Percentiles rank a stretch among this genome's conserved stretches.
phyloP scores from a whole-genome alignment of 2,888 invertebrate species.

The Amphipyra berbera region DNA sequence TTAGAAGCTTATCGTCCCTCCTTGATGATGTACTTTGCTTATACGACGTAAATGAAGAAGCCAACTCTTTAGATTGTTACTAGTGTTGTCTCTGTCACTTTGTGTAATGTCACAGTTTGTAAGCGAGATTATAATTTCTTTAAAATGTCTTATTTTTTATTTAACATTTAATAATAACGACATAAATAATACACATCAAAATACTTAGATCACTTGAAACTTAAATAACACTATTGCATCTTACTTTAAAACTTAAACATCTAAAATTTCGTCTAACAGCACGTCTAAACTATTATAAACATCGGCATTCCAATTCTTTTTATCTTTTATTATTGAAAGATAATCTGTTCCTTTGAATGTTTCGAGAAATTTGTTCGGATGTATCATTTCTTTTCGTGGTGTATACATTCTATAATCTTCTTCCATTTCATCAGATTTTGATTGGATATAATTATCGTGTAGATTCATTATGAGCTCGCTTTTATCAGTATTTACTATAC shows the following conservation, averaged over 20 bases:
- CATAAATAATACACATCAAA: conserved; percentile 14
- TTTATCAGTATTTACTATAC: conserved; percentile 88
- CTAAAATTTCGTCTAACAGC: conserved; percentile 60
- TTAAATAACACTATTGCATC: conserved; percentile 5
- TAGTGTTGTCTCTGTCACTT: conserved; percentile 66
- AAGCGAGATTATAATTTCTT: conserved; percentile 50
- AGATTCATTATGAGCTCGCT: conserved; percentile 88
- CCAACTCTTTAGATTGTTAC: conserved; percentile 93
- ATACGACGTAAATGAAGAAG: conserved; percentile 86
- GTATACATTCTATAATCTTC: conserved; percentile 25
- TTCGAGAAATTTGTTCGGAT: conserved; percentile 66
- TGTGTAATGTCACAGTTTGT: conserved; percentile 18
- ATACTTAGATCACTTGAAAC: conserved; percentile 24
- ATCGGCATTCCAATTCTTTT: conserved; percentile 89
- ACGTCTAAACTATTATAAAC: conserved; percentile 81
- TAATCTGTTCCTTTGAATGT: conserved; percentile 81
- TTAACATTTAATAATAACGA: not conserved
- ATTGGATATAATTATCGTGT: conserved; percentile 74
- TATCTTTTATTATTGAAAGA: conserved; percentile 86
- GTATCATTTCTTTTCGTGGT: conserved; percentile 43
- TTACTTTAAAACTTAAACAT: conserved; percentile 24
- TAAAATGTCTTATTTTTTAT: conserved; percentile 19
- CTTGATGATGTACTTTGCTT: conserved; percentile 93
- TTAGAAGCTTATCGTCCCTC: conserved; percentile 92
- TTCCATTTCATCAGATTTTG: conserved; percentile 33